A percentile compares a stretch with the other conserved stretches of the same genome.
Evolutionary conservation across 2,113 vertebrate genomes (phyloP).

Genomic region (Passerina amoena): DNA sequence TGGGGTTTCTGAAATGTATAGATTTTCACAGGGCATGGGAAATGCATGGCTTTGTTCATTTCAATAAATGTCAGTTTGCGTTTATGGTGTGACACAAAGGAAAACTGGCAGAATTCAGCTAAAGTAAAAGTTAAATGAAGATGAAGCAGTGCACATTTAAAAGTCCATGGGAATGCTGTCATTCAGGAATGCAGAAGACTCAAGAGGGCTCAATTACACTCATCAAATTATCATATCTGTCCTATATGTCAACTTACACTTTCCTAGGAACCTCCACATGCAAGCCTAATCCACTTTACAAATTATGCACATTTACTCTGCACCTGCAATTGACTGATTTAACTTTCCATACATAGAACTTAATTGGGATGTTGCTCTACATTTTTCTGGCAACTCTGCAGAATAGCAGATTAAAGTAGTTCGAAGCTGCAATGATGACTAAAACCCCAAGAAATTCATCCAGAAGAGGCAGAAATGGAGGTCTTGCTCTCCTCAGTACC

Average conservation of each 20-base stretch:
- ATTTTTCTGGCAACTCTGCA: background rate
- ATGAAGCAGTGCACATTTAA: background rate
- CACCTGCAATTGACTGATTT: background rate
- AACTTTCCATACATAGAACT: background rate
- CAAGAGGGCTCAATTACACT: background rate
- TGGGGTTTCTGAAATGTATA: background rate
- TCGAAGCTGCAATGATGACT: background rate
- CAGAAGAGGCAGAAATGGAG: background rate
- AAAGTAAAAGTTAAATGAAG: background rate
- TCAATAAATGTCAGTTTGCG: background rate
- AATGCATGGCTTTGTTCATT: background rate
- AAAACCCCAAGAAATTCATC: background rate
- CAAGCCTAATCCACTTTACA: background rate
- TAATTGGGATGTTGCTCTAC: background rate
- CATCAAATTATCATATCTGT: background rate
- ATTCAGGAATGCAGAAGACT: background rate
- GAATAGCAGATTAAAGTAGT: background rate
- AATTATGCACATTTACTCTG: background rate
- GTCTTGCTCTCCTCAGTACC: conserved; percentile 40
- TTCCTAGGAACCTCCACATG: background rate
- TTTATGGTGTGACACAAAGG: background rate
- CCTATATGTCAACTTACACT: background rate
- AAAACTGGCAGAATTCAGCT: background rate
- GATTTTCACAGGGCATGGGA: background rate
- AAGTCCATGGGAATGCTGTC: background rate